Conservation (phyloP, 37 sponge, comb jelly and placozoan species). For the Oopsacas minuta region DNA sequence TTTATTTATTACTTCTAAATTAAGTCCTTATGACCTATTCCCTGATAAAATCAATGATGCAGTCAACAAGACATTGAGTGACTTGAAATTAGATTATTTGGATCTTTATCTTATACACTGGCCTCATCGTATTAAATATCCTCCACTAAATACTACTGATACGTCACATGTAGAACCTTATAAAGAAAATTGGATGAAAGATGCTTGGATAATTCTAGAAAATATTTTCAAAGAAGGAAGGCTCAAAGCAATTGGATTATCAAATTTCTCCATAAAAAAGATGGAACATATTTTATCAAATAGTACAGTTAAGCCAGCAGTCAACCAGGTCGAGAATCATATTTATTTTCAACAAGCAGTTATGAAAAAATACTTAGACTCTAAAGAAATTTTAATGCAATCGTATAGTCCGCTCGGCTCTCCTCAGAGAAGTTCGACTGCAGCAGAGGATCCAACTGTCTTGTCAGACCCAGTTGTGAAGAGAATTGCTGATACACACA, state of each 20-base stretch:
- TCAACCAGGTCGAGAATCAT: neutral
- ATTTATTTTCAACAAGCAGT: neutral
- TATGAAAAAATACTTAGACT: neutral
- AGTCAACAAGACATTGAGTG: neutral
- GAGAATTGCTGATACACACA: neutral
- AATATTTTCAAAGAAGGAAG: neutral
- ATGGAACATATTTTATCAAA: neutral
- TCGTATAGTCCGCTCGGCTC: neutral
- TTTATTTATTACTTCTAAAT: neutral
- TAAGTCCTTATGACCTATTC: neutral
- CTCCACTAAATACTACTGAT: neutral
- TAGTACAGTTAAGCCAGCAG: neutral
- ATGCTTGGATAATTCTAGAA: neutral
- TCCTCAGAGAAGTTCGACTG: neutral
- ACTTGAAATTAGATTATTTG: neutral
- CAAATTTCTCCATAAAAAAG: constrained; percentile 5
- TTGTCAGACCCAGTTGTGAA: neutral
- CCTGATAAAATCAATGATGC: neutral
- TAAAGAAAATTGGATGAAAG: neutral
- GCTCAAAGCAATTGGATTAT: neutral
- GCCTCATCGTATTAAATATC: neutral
- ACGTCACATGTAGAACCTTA: neutral
- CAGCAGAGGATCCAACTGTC: neutral
- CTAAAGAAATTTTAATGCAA: neutral
- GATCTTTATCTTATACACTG: constrained; percentile 8